phyloP scores from a whole-genome alignment of 2,888 invertebrate genomes.

The Encarsia formosa region DNA sequence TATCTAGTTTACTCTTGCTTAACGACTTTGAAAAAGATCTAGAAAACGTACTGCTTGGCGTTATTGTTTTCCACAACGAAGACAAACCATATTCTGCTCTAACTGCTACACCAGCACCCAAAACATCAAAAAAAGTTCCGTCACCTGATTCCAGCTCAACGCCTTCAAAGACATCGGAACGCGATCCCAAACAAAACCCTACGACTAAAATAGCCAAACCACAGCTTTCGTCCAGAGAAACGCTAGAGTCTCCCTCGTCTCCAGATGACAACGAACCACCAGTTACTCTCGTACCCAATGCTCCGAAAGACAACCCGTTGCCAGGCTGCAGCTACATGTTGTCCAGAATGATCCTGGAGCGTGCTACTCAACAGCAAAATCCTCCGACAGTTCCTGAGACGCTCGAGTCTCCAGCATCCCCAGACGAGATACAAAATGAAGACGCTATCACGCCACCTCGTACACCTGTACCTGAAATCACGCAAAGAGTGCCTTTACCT shows the following conservation, averaged over 20 bases:
- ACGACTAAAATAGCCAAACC: slow-evolving; percentile 45
- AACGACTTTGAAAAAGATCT: slow-evolving; percentile 73
- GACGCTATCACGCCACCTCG: slow-evolving; percentile 72
- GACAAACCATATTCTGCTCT: slow-evolving; percentile 48
- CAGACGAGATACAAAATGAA: slow-evolving; percentile 36
- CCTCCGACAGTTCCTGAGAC: too few species aligned
- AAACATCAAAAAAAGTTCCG: slow-evolving; percentile 39
- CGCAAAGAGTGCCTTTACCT: too few species aligned
- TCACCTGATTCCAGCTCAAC: slow-evolving; percentile 45
- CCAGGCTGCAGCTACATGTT: too few species aligned
- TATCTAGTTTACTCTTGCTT: slow-evolving; percentile 67
- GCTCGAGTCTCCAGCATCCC: too few species aligned
- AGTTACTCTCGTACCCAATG: too few species aligned
- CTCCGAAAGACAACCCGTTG: too few species aligned
- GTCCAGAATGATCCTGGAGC: too few species aligned
- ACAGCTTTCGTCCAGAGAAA: slow-evolving; percentile 45
- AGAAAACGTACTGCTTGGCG: slow-evolving; percentile 78
- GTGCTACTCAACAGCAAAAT: too few species aligned
- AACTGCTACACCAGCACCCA: slow-evolving; percentile 29
- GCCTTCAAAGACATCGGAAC: slow-evolving; percentile 39
- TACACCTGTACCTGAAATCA: slow-evolving; percentile 64
- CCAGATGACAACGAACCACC: too few species aligned
- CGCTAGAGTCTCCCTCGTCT: slow-evolving; percentile 33
- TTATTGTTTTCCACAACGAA: slow-evolving; percentile 64
- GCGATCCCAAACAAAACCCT: not conserved